Percentiles rank a stretch among this genome's conserved stretches.
Evolutionary conservation across 2,113 vertebrate genomes (phyloP).

Genomic region (Malurus melanocephalus): DNA sequence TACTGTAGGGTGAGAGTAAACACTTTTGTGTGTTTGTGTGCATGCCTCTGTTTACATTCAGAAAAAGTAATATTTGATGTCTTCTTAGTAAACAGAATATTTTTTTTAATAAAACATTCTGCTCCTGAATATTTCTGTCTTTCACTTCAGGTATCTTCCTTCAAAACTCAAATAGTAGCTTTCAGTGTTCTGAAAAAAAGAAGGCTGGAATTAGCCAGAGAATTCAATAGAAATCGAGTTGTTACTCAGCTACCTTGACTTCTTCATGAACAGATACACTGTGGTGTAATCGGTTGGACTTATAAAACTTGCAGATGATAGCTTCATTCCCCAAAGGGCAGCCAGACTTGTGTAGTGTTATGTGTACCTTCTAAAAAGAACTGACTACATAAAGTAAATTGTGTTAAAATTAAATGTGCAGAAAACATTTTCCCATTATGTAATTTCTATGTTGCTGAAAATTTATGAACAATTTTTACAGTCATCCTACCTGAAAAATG

Average conservation of each 20-base stretch:
- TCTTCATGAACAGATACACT: not conserved
- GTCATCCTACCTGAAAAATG: not conserved
- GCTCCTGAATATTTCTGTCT: not conserved
- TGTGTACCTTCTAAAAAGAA: not conserved
- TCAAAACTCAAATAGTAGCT: not conserved
- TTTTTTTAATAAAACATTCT: not conserved
- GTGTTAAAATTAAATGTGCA: not conserved
- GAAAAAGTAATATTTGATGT: not conserved
- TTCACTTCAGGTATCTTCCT: not conserved
- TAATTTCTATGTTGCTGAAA: not conserved
- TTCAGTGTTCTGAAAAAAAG: not conserved
- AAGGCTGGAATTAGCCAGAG: not conserved
- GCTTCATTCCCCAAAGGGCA: not conserved
- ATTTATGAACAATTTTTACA: not conserved
- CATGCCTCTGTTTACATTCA: not conserved
- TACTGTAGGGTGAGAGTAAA: not conserved
- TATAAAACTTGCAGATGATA: not conserved
- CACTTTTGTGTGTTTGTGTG: rapidly evolving
- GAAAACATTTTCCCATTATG: not conserved
- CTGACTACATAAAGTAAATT: not conserved
- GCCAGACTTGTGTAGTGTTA: not conserved
- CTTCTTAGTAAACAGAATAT: not conserved
- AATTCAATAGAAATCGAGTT: not conserved
- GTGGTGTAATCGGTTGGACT: not conserved
- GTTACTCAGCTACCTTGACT: not conserved